A percentile compares a stretch with the other conserved stretches of the same genome.
Conservation (phyloP, 2,888 invertebrate species). For the Megastigmus dorsalis region DNA sequence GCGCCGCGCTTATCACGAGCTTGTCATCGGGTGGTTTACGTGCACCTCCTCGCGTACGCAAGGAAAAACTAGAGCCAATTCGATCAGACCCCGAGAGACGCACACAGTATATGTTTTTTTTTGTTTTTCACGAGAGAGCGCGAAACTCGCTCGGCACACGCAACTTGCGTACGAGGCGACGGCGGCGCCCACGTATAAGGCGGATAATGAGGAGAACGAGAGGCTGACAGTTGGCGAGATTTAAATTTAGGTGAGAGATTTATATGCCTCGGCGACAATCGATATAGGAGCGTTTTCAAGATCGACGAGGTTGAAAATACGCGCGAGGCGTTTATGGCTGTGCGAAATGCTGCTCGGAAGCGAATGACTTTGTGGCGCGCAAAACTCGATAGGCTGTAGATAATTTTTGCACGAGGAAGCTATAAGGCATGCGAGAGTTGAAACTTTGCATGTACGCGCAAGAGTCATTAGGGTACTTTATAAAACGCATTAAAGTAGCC, state of each 20-base stretch:
- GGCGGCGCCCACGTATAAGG: conserved; percentile 1
- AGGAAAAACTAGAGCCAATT: conserved; percentile 9
- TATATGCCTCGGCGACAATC: conserved; percentile 1
- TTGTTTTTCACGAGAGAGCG: neutral
- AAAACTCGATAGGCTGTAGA: too few species aligned
- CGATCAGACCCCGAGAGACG: conserved; percentile 19
- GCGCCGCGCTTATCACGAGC: conserved; percentile 5
- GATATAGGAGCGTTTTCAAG: neutral
- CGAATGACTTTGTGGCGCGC: too few species aligned
- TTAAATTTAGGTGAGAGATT: conserved; percentile 34
- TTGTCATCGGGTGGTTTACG: conserved; percentile 22
- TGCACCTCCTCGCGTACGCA: neutral
- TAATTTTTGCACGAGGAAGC: neutral
- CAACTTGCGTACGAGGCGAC: conserved; percentile 7
- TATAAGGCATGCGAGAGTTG: too few species aligned
- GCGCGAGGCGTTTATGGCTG: too few species aligned
- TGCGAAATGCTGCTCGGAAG: too few species aligned
- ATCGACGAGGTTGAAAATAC: too few species aligned
- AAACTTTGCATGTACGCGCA: too few species aligned
- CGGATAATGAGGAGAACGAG: neutral
- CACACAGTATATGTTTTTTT: neutral
- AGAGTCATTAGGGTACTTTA: too few species aligned
- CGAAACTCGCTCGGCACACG: conserved; percentile 18
- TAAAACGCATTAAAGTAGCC: neutral
- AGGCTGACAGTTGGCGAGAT: neutral